phyloP scores from a whole-genome alignment of 2,113 vertebrate genomes.

The Semnornis frantzii region DNA sequence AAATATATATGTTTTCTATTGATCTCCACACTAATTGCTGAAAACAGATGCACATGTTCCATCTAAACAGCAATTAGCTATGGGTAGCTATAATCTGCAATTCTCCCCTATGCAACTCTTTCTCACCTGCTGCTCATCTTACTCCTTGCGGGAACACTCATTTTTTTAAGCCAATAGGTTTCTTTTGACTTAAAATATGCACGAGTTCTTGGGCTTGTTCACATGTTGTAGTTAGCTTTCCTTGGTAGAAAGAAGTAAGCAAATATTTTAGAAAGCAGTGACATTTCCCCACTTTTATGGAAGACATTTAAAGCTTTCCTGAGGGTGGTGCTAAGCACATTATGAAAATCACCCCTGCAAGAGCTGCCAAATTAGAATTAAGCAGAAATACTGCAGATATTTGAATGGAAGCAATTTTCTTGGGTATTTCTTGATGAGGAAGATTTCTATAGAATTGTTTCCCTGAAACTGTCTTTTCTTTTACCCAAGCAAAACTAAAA shows the following conservation, averaged over 20 bases:
- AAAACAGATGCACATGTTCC: slow-evolving; percentile 60
- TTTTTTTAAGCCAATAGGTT: neutral
- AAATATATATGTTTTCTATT: slow-evolving; percentile 66
- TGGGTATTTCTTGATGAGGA: neutral
- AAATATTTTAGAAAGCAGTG: neutral
- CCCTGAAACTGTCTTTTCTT: neutral
- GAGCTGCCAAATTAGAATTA: neutral
- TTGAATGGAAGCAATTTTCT: slow-evolving; percentile 10
- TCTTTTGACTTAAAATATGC: neutral
- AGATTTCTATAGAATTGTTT: neutral
- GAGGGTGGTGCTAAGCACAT: slow-evolving; percentile 45
- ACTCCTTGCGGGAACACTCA: neutral
- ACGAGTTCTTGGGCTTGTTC: neutral
- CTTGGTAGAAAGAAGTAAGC: neutral
- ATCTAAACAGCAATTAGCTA: slow-evolving; percentile 52
- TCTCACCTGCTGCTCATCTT: slow-evolving; percentile 51
- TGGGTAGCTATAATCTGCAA: neutral
- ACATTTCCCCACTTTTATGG: neutral
- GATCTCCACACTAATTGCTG: slow-evolving; percentile 59
- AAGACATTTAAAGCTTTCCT: slow-evolving; percentile 30
- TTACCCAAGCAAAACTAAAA: neutral
- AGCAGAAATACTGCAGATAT: neutral
- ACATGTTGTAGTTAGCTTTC: neutral
- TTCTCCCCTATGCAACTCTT: slow-evolving; percentile 14
- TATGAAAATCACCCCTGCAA: slow-evolving; percentile 21